Conservation (phyloP, 2,113 vertebrate genomes). For the Eurypyga helias region DNA sequence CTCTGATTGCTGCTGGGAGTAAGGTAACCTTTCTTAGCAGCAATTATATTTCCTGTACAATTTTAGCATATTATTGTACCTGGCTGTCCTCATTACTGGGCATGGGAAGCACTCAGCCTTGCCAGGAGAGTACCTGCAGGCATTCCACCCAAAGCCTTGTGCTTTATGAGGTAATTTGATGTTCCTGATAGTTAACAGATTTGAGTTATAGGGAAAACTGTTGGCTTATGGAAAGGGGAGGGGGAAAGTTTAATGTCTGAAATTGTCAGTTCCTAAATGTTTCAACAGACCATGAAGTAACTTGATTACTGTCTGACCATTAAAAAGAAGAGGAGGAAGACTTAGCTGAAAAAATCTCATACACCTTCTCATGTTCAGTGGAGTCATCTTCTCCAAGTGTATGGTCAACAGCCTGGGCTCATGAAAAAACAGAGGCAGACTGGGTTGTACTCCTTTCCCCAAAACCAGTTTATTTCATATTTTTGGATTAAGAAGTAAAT, state of each 20-base stretch:
- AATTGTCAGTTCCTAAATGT: neutral
- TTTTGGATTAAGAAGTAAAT: neutral
- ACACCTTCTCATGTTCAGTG: neutral
- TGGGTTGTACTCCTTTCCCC: neutral
- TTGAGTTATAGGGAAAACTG: neutral
- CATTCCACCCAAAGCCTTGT: fast-evolving
- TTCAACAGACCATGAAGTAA: neutral
- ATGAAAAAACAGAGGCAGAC: neutral
- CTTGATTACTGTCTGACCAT: neutral
- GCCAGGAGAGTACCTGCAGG: neutral
- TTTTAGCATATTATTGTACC: neutral
- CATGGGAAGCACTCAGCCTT: neutral
- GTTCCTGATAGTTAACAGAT: neutral
- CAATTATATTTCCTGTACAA: neutral
- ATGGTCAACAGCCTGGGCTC: neutral
- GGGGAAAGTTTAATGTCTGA: neutral
- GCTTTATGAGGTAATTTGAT: neutral
- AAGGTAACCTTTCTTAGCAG: neutral
- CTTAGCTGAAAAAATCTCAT: neutral
- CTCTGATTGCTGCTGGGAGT: neutral
- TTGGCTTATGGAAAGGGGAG: neutral
- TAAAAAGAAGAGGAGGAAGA: neutral
- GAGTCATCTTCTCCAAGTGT: neutral
- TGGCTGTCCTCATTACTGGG: neutral
- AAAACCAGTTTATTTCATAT: neutral